Percentiles rank a stretch among this genome's conserved stretches.
Evolutionary conservation across 2,797 vertebrate species (phyloP).

Genomic region (Epinephelus malabaricus): DNA sequence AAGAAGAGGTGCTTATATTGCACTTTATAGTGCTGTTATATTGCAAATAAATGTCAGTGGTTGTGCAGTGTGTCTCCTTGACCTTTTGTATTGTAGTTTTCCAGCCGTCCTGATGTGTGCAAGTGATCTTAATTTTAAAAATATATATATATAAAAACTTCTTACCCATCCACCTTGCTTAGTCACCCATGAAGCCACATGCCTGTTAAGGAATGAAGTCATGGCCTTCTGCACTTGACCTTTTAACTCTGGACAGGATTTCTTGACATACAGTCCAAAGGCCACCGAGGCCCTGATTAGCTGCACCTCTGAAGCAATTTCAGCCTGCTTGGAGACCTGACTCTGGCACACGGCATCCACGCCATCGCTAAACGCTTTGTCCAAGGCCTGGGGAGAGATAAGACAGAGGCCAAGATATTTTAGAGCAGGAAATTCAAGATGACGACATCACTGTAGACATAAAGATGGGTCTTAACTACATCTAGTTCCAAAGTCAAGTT

Average conservation of each 20-base stretch:
- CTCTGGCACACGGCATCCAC: constrained; percentile 68
- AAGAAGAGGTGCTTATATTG: too few relatives aligned
- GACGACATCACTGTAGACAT: not conserved
- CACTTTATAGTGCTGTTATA: not conserved
- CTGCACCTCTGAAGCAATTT: constrained; percentile 77
- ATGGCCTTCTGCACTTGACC: constrained; percentile 19
- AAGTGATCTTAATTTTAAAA: not conserved
- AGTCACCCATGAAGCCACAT: constrained; percentile 69
- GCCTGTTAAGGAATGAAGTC: constrained; percentile 64
- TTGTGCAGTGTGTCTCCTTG: not conserved
- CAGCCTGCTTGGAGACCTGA: constrained; percentile 39
- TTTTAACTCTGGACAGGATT: constrained; percentile 70
- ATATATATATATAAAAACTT: not conserved
- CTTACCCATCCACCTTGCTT: constrained; percentile 87
- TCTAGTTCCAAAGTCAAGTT: too few relatives aligned
- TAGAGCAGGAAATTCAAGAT: not conserved
- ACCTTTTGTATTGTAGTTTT: not conserved
- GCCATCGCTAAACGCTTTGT: constrained; percentile 32
- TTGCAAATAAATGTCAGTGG: not conserved
- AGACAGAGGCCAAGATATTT: not conserved
- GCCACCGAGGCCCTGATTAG: constrained; percentile 74
- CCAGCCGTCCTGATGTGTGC: not conserved
- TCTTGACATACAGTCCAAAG: constrained; percentile 71
- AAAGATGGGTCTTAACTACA: not conserved
- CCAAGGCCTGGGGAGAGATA: constrained; percentile 59